These are phyloP conservation scores for Gila orcuttii DNA, from an alignment of 2,113 vertebrate genomes.

Conservation along the genomic window DNA sequence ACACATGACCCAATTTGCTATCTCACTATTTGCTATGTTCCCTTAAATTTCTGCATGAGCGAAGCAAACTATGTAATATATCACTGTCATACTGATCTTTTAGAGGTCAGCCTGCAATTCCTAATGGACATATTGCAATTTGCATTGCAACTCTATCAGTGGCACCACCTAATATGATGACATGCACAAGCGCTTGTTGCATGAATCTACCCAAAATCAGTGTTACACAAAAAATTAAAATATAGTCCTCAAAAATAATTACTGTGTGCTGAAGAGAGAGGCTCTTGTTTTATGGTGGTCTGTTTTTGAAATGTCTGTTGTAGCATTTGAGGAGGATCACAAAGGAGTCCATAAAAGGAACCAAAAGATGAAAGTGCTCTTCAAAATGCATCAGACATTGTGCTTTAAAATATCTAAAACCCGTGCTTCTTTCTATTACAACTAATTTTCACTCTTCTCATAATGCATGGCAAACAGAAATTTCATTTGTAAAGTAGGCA, in stretches of 20 bases:
- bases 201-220: not conserved
- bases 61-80: slow-evolving; percentile 18
- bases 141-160: slow-evolving; percentile 1
- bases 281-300: not conserved
- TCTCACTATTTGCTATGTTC: slow-evolving; percentile 24
- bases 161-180: not conserved
- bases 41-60: slow-evolving; percentile 12
- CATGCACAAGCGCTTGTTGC: not conserved
- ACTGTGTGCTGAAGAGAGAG: not conserved
- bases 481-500: not conserved
- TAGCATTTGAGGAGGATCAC: slow-evolving; percentile 29
- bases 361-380: slow-evolving; percentile 46
- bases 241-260: not conserved
- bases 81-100: slow-evolving; percentile 29
- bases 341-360: slow-evolving; percentile 32
- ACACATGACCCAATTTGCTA: slow-evolving; percentile 48
- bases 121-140: slow-evolving; percentile 25
- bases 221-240: not conserved
- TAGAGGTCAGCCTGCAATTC: slow-evolving; percentile 13
- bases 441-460: not conserved
- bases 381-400: slow-evolving; percentile 31
- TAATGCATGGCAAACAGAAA: not conserved
- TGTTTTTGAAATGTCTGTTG: slow-evolving; percentile 7
- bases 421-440: not conserved
- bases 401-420: slow-evolving; percentile 10